Evolutionary conservation across 2,113 vertebrate genomes (phyloP), one percentile per base, ranked within the genome.

Genomic region (Neolamprologus variostigma): DNA sequence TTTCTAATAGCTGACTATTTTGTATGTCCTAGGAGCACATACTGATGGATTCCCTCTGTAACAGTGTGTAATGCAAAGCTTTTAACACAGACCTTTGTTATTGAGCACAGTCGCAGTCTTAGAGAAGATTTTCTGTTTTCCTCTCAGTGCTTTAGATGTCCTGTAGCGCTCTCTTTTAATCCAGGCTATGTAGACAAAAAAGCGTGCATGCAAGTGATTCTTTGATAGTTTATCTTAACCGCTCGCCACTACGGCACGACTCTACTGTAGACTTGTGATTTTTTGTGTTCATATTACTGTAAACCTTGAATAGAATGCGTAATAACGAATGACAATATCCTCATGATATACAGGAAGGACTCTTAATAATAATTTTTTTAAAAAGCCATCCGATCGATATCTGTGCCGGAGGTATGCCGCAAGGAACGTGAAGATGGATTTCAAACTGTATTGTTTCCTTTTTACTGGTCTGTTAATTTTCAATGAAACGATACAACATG

Each of bases 121-220:
- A 90, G 87, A 94, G 45, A 82, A 85, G 89, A 85, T 68, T 85
- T 89, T 90, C 23, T 17, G 85, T 89, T 91, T 92, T 86, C 89
- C 88, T 94, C 90, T 93, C 90, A 78, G 93, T 93, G 91, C 92
- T 94, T 93, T 94, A 76, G 85, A 80, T 90, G 95, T 96, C 87
- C 88, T 85, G 92, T 95, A 91, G 89, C 53, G 89, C 92, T 95
- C 79, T 90, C 90, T 90, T 94, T 86, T 89, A 91, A 90, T 86
- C 90, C 90, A 21, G 83, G 89, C 91, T 92, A 59, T 91, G 91
- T 94, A 95, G 93, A 93, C 91, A 88, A 93, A 91, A 91, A 94
- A 84, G 86, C 81, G 81, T 95, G 96, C 96, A 96, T 97, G 96
- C 95, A 83, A 95, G 93, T 95, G 89, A 93, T 80, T 93, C 92